Evolutionary conservation across 2,888 invertebrate genomes (phyloP).

Genomic region (Apodemia mormo): DNA sequence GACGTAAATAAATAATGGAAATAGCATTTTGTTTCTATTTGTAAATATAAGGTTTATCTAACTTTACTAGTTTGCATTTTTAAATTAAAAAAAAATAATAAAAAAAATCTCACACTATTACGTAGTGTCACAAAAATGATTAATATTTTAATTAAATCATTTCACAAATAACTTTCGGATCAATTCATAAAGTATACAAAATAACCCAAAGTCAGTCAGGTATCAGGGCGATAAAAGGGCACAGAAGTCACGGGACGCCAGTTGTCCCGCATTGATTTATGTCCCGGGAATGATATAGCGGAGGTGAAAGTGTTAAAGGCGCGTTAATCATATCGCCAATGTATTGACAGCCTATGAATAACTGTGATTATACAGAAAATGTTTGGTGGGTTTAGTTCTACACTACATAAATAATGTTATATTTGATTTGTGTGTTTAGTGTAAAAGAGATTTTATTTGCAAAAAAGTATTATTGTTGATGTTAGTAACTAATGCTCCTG

Average conservation of each 20-base stretch:
- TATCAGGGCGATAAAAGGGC: slow-evolving; percentile 20
- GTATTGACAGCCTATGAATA: slow-evolving; percentile 76
- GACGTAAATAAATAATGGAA: no score
- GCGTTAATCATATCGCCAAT: slow-evolving; percentile 69
- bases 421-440: background rate
- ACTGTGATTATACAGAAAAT: slow-evolving; percentile 56
- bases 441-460: no score
- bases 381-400: slow-evolving; percentile 49
- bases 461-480: no score
- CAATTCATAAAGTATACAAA: slow-evolving; percentile 9
- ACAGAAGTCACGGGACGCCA: slow-evolving; percentile 18
- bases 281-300: slow-evolving; percentile 51
- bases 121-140: background rate
- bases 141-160: slow-evolving; percentile 7
- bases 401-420: slow-evolving; percentile 35
- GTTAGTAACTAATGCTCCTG: no score
- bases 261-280: slow-evolving; percentile 68
- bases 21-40: no score
- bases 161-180: background rate
- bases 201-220: slow-evolving; percentile 12
- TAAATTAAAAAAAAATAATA: background rate
- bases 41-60: no score
- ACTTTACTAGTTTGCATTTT: no score
- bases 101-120: background rate
- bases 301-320: slow-evolving; percentile 67